Evolutionary conservation across 2,888 invertebrate species (phyloP).

Genomic region (Nematopogon swammerdamellus): DNA sequence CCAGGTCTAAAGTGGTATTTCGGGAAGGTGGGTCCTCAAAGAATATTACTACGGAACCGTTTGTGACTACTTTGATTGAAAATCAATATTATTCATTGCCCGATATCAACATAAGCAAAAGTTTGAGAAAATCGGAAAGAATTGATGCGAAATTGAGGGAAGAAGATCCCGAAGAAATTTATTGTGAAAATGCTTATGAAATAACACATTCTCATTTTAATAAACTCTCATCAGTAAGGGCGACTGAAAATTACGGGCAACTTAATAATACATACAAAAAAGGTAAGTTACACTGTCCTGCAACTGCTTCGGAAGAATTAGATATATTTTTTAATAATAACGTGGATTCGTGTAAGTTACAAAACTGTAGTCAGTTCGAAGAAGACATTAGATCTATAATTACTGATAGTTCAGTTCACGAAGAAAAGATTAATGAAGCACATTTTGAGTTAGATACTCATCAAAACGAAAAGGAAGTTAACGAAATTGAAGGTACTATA

Average conservation of each 20-base stretch:
- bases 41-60: constrained; percentile 50
- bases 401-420: constrained; percentile 38
- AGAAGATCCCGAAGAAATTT: constrained; percentile 42
- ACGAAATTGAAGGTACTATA: constrained; percentile 51
- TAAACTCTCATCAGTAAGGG: constrained; percentile 34
- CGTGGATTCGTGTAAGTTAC: constrained; percentile 13
- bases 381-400: constrained; percentile 48
- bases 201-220: constrained; percentile 40
- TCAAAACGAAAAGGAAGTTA: constrained; percentile 49
- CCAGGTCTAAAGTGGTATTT: constrained; percentile 28
- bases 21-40: constrained; percentile 34
- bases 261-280: constrained; percentile 26
- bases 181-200: constrained; percentile 44
- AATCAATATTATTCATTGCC: constrained; percentile 71
- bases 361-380: constrained; percentile 39
- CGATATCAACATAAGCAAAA: constrained; percentile 67
- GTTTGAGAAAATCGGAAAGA: constrained; percentile 66
- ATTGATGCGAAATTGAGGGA: constrained; percentile 67
- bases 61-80: constrained; percentile 52
- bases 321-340: background rate
- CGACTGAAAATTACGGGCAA: constrained; percentile 38
- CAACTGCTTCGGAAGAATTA: background rate
- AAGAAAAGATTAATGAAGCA: constrained; percentile 29
- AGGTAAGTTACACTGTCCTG: background rate
- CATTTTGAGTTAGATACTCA: constrained; percentile 31